Evolutionary conservation across 2,888 invertebrate genomes (phyloP), one percentile per base, ranked within the genome.

Genomic region (Phortica okadai): DNA sequence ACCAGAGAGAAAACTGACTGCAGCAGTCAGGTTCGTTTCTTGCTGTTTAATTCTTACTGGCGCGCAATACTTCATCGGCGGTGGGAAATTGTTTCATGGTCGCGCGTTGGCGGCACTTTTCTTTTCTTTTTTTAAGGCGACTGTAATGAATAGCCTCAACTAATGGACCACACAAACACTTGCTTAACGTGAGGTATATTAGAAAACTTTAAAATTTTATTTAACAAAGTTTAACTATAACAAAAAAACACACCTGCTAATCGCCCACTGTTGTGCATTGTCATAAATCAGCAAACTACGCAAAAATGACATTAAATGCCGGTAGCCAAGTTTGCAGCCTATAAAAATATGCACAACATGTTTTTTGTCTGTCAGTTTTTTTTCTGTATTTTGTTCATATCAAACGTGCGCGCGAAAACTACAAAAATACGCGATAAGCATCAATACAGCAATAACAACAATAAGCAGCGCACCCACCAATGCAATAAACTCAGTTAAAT

Each of bases 401-500:
- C 11, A 56, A 25, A 21, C 10, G 33, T 42, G 70, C 56, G 56
- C 70, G 56, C n/a, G 54, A n/a, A 59, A 74, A 62, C 74, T 62
- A n/a, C 66, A 66, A 69, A 74, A 75, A 14, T 33, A 66, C 44
- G 16, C 16, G 58, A 75, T 50, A 67, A 75, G 42, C 45, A 74
- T 66, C 64, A 62, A 86, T 86, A 88, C 56, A 75, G 21, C 25
- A 74, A 33, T 50, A 62, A 86, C 88, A 88, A 87, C 86, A 74
- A 83, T 80, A 64, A 56, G 56, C 14, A 59, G 56, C 70, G 33
- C 21, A 33, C 66, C 73, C 21, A 45, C 42, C 25, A 66, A 14
- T 21, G 72, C 54, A 72, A 25, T 41, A 7, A 73, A 78, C 82
- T 82, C 88, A 84, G 84, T 88, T 84, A 88, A 87, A 81, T 80